Evolutionary conservation across 2,888 invertebrate genomes (phyloP), one percentile per base, ranked within the genome.

Genomic region (Buathra laborator): DNA sequence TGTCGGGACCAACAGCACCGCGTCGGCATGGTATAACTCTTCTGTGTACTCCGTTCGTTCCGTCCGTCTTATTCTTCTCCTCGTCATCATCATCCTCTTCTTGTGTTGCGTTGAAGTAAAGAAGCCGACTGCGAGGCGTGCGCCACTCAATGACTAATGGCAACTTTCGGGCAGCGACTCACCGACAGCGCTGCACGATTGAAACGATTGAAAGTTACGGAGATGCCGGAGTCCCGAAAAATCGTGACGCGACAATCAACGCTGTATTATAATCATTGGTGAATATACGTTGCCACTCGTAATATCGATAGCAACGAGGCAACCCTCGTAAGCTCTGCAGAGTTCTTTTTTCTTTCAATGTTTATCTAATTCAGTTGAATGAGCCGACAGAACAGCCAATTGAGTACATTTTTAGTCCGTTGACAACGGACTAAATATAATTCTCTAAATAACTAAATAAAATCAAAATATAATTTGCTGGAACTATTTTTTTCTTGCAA

Each of bases 71-170:
- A 77, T 81, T 77, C 78, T 70, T 79, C 79, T 64, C 75, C 75
- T 81, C 83, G 70, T 85, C 85, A 83, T 86, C 83, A 81, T 85
- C 83, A 80, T 83, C 81, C 78, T 83, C 76, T 76, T 83, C 81
- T 80, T 83, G 85, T 86, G 81, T 72, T 66, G 72, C 79, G 51
- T 74, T 62, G 81, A 80, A 78, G 81, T 77, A 80, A 83, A 83
- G 84, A 80, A 84, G 84, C 86, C 86, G 84, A 75, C 85, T 48
- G 68, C 71, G 79, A 68, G 86, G 81, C 87, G 86, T 81, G 84
- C 82, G 87, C 86, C 86, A 83, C 86, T 83, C 81, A 79, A 86
- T 86, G 87, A 88, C 87, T 89, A 87, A 89, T 89, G 87, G 84
- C 83, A 62, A 72, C 74, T 76, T 70, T 82, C 64, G 75, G 66